Evolutionary conservation across 2,113 vertebrate species (phyloP).

Genomic region (Galbula dea): DNA sequence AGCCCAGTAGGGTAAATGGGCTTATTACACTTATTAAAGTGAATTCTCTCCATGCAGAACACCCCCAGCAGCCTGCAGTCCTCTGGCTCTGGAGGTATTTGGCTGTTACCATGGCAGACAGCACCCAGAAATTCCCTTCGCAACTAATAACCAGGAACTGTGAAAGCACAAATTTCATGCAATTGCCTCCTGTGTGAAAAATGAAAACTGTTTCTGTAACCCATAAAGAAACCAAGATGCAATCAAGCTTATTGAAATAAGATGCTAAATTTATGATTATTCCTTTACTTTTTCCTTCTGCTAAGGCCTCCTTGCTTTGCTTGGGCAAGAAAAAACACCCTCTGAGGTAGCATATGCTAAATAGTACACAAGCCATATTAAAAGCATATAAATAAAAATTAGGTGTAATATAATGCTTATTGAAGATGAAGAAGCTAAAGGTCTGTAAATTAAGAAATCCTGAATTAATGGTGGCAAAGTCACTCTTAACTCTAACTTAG

Average conservation of each 20-base stretch:
- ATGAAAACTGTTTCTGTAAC: constrained; percentile 13
- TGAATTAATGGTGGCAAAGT: background rate
- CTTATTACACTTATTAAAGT: constrained; percentile 45
- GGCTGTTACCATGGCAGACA: constrained; percentile 13
- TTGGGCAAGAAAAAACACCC: background rate
- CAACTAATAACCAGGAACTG: constrained; percentile 39
- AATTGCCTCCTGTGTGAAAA: constrained; percentile 11
- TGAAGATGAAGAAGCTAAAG: background rate
- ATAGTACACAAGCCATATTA: background rate
- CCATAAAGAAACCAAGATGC: constrained; percentile 36
- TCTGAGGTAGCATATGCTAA: background rate
- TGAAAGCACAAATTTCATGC: constrained; percentile 12
- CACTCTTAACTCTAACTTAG: background rate
- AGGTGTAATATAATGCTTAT: background rate
- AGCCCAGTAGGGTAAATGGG: constrained; percentile 12
- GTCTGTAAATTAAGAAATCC: background rate
- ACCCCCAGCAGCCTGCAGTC: background rate
- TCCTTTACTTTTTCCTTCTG: background rate
- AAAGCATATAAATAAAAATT: background rate
- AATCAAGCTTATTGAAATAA: constrained; percentile 38
- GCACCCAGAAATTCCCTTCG: constrained; percentile 2
- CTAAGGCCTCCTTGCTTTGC: background rate
- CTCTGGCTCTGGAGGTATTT: background rate
- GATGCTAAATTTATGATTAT: constrained; percentile 26
- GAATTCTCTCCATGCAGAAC: background rate